Evolutionary conservation across 2,113 vertebrate genomes (phyloP).

Genomic region (Chaenocephalus aceratus): DNA sequence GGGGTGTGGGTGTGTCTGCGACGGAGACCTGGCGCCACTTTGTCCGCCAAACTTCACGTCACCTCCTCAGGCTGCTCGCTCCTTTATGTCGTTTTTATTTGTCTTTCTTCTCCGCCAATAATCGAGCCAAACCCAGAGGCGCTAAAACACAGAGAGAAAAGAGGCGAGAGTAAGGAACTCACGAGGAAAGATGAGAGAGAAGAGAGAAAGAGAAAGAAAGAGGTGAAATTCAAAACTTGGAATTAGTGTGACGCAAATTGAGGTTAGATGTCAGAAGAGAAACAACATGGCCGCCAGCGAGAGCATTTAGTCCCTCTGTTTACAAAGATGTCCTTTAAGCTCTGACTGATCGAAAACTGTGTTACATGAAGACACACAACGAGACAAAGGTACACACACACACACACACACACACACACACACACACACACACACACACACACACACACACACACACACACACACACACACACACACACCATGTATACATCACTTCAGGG

Average conservation of each 20-base stretch:
- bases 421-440: conserved; percentile 10
- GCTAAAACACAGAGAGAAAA: conserved; percentile 10
- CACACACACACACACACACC: not conserved
- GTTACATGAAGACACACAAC: conserved; percentile 25
- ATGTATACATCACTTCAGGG: not conserved
- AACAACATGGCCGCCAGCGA: conserved; percentile 43
- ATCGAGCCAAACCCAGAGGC: conserved; percentile 38
- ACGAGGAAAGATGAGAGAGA: not conserved
- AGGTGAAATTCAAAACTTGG: conserved; percentile 62
- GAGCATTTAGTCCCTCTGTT: conserved; percentile 15
- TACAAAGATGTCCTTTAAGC: conserved; percentile 20
- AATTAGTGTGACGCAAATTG: conserved; percentile 60
- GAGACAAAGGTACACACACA: not conserved
- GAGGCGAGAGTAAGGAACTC: not conserved
- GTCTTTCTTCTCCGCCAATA: conserved; percentile 45
- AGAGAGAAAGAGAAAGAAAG: conserved; percentile 6
- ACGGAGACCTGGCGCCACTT: conserved; percentile 60
- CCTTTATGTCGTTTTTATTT: conserved; percentile 50
- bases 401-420: conserved; percentile 2
- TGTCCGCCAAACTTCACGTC: conserved; percentile 53
- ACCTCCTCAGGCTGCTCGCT: conserved; percentile 39
- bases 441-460: not conserved
- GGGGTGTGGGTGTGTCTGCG: not conserved
- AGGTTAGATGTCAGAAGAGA: conserved; percentile 52
- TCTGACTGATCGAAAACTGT: conserved; percentile 18